phyloP scores from a whole-genome alignment of 2,113 vertebrate species.

The Dolichotis patagonum region DNA sequence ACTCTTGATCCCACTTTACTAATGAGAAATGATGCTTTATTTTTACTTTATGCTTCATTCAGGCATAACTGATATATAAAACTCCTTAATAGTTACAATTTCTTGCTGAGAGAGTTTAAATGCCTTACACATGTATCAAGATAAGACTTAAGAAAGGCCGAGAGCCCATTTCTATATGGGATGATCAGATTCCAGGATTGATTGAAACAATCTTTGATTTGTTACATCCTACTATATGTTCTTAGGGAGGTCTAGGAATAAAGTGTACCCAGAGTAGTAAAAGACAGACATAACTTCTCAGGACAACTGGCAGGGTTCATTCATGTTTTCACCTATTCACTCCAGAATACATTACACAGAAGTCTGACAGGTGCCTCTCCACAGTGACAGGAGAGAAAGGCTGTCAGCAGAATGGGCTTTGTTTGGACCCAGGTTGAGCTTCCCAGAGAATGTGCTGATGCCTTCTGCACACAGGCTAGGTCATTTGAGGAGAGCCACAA shows the following conservation, averaged over 20 bases:
- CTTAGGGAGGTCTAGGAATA: neutral
- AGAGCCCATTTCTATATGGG: neutral
- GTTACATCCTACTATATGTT: neutral
- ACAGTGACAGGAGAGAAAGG: neutral
- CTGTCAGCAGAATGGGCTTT: neutral
- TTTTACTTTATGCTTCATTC: neutral
- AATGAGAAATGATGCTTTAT: conserved; percentile 27
- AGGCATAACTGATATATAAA: neutral
- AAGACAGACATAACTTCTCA: neutral
- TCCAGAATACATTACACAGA: neutral
- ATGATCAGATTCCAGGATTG: neutral
- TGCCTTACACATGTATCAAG: neutral
- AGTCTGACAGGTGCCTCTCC: neutral
- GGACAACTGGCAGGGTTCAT: neutral
- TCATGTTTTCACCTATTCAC: neutral
- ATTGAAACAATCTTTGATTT: neutral
- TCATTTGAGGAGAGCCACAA: neutral
- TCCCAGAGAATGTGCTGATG: neutral
- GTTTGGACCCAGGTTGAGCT: neutral
- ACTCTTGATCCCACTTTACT: neutral
- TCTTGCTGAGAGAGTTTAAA: neutral
- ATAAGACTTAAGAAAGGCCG: neutral
- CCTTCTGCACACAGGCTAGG: neutral
- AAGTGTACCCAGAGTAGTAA: neutral
- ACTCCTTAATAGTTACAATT: neutral